Evolutionary conservation across 2,888 invertebrate species (phyloP), one percentile per base, ranked within the genome.

Genomic region (Taenaris catops): DNA sequence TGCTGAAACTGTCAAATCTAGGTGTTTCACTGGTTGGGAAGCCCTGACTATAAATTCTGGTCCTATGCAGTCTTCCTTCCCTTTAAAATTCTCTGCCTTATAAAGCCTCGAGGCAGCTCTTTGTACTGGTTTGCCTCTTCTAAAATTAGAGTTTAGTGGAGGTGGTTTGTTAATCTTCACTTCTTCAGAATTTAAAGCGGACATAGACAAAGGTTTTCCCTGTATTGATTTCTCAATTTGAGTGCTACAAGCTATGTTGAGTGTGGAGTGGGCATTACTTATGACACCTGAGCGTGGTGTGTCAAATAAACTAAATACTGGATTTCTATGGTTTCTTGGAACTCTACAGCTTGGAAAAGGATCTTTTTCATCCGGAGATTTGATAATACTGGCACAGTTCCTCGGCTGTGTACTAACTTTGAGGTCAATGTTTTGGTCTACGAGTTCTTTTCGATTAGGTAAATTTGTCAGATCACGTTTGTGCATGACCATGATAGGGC

Each of bases 21-120:
- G 75, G 19, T 88, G 74, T 59, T 90, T 91, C 7, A 87, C 86
- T 14, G 92, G 90, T 53, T 93, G 89, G 40, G 90, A 86, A 27
- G 93, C 91, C 48, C 93, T 86, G 0, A 93, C 90, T 20, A 94
- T 92, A 58, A 94, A 94, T 67, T 94, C 94, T 0, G 94, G 94
- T 2, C 94, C 94, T 27, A 88, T 69, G 53, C 90, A 90, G 10
- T 84, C 84, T 35, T 75, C 76, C 52, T 68, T 80, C 10, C 79
- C 87, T 52, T 80, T 81, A 4, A 62, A 59, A 63, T 81, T 78
- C 33, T 89, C 89, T 19, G 91, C 89, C 58, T 90, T 87, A 52
- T 93, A 93, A 16, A 93, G 75, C 41, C 93, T 87, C 0, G 93
- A 93, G 7, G 93, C 92, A 10, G 92, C 92, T 55, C 93, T 86